These are phyloP conservation scores for Drosophila ohnishii DNA, from an alignment of 1,140 invertebrate genomes.

Conservation along the genomic window DNA sequence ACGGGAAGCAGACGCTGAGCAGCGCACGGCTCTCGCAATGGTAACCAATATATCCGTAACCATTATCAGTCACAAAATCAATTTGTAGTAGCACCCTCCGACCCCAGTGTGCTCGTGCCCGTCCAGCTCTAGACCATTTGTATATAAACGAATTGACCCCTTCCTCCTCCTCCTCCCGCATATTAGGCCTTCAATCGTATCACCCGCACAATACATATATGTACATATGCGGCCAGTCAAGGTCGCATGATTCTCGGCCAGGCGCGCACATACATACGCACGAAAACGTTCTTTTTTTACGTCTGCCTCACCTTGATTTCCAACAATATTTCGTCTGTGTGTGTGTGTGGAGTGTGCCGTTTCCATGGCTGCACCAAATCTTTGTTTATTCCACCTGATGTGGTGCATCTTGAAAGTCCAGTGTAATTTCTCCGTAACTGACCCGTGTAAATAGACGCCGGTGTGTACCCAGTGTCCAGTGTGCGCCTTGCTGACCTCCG, in stretches of 20 bases:
- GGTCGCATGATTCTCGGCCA: constrained; percentile 52
- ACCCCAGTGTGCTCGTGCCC: constrained; percentile 21
- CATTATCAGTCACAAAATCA: constrained; percentile 44
- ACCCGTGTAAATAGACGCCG: constrained; percentile 31
- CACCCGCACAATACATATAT: constrained; percentile 31
- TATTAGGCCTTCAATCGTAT: constrained; percentile 11
- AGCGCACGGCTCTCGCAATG: constrained; percentile 64
- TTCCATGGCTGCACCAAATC: constrained; percentile 33
- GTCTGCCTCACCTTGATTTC: constrained; percentile 72
- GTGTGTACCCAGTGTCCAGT: constrained; percentile 21
- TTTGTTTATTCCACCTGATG: constrained; percentile 36
- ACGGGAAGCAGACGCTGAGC: constrained; percentile 61
- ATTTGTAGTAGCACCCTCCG: constrained; percentile 19
- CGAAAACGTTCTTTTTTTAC: constrained; percentile 65
- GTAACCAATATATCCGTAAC: constrained; percentile 50
- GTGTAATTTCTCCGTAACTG: neutral
- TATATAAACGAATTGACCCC: constrained; percentile 15
- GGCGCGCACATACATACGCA: constrained; percentile 24
- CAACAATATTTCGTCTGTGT: constrained; percentile 29
- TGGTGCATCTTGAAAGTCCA: constrained; percentile 1
- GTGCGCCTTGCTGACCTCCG: constrained; percentile 12
- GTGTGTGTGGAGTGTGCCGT: constrained; percentile 23
- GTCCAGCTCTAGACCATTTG: constrained; percentile 17
- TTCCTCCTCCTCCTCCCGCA: neutral
- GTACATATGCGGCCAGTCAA: constrained; percentile 57